These are phyloP conservation scores for Epirrhoe tristata DNA, from an alignment of 2,888 invertebrate species.

Conservation along the genomic window DNA sequence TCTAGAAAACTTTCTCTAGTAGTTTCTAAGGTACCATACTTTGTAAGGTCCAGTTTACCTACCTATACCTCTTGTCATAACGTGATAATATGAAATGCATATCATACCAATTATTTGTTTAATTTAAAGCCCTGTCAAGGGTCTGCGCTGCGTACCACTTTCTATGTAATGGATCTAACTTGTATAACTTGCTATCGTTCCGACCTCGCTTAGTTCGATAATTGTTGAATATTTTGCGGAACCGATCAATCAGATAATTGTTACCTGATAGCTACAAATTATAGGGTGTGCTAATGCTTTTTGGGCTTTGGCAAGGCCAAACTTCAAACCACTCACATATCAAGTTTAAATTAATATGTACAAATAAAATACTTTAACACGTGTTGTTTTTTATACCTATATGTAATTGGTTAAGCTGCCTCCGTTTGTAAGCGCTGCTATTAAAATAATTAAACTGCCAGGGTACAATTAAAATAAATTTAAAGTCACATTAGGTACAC, in stretches of 20 bases:
- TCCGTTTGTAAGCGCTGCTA: conserved; percentile 22
- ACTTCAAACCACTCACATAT: conserved; percentile 7
- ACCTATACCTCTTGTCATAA: conserved; percentile 25
- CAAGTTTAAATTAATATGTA: neutral
- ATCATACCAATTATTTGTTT: conserved; percentile 55
- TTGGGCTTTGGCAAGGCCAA: conserved; percentile 25
- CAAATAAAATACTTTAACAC: conserved; percentile 13
- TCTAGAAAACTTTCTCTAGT: neutral
- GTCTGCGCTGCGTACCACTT: conserved; percentile 45
- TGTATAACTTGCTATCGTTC: conserved; percentile 62
- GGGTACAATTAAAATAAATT: conserved; percentile 1
- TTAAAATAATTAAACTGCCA: conserved; percentile 25
- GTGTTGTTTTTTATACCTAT: conserved; percentile 23
- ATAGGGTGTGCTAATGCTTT: conserved; percentile 38
- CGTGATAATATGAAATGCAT: conserved; percentile 39
- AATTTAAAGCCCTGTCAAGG: conserved; percentile 56
- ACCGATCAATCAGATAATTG: conserved; percentile 50
- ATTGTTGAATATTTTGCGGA: conserved; percentile 50
- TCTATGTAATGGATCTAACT: conserved; percentile 53
- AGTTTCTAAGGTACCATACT: neutral
- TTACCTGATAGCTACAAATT: conserved; percentile 44
- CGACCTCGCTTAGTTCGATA: conserved; percentile 49
- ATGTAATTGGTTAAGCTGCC: conserved; percentile 24
- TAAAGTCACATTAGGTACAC: neutral
- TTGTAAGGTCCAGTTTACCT: conserved; percentile 35